Evolutionary conservation across 2,888 invertebrate genomes (phyloP), one percentile per base, ranked within the genome.

Genomic region (Halictus quadricinctus): DNA sequence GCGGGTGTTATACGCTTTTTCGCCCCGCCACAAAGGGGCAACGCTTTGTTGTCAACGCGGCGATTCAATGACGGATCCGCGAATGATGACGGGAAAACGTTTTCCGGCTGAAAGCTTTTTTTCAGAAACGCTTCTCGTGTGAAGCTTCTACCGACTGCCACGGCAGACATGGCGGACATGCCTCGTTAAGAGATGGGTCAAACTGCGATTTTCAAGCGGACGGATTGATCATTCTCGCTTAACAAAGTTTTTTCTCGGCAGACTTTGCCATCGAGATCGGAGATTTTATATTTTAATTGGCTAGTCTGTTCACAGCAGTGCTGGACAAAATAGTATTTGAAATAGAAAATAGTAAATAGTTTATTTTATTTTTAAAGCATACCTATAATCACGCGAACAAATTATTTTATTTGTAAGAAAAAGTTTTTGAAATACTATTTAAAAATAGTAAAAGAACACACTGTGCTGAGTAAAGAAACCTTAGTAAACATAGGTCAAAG

Each of bases 1-100:
- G 36, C 54, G 21, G 54, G 50, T 29, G 43, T 81, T 77, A 48
- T 58, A 41, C 58, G 21, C 76, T 43, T 81, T 66, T 81, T 48
- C 72, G 41, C 29, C 18, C 4, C 29, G 81, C 58, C 64, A 29
- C 48, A 72, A 72, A 81, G 76, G 46, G 72, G 72, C 76, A 8
- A 41, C 29, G 69, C 75, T 58, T 60, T 72, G 76, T 81, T 72
- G 58, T 72, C 54, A 21, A 41, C 69, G 12, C 46, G 64, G 25
- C 48, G 76, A 76, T 60, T 70, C 60, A 41, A 72, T 29, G 81
- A 58, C 54, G 69, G 36, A 54, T 72, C 77, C 41, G 21, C 48
- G 15, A 76, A 54, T 25, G n/a, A 50, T 13, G 36, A 36, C 48
- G 72, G 72, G 8, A 70, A 76, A 58, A 18, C 50, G 70, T 70